phyloP scores from a whole-genome alignment of 2,888 invertebrate genomes.

The Globia sparganii region DNA sequence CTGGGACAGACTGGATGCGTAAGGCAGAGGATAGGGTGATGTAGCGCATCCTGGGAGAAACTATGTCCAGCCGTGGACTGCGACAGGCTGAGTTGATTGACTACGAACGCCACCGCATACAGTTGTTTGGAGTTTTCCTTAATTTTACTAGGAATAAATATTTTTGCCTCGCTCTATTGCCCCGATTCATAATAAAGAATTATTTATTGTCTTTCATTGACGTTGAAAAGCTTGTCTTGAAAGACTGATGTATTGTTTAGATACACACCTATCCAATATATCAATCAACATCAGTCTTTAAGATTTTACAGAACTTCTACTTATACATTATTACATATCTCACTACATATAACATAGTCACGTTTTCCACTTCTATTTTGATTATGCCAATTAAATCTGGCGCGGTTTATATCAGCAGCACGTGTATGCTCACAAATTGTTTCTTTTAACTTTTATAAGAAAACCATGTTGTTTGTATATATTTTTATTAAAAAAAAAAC shows the following conservation, averaged over 20 bases:
- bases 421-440: constrained; percentile 19
- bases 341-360: not conserved
- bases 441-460: not conserved
- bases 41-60: too few species aligned
- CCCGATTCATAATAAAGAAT: not conserved
- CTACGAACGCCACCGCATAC: not conserved
- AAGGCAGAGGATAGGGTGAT: too few species aligned
- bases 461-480: not conserved
- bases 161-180: not conserved
- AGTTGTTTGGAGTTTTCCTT: not conserved
- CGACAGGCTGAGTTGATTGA: too few species aligned
- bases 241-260: constrained; percentile 28
- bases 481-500: not conserved
- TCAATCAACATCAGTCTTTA: not conserved
- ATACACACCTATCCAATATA: not conserved
- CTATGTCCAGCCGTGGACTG: too few species aligned
- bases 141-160: not conserved
- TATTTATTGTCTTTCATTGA: not conserved
- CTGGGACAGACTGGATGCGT: too few species aligned
- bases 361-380: constrained; percentile 8
- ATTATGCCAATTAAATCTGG: constrained; percentile 36
- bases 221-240: constrained; percentile 9
- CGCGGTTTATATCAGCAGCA: not conserved
- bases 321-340: not conserved
- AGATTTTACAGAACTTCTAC: not conserved